These are phyloP conservation scores for Drosophila guanche DNA, from an alignment of 1,140 invertebrate species.

Conservation along the genomic window DNA sequence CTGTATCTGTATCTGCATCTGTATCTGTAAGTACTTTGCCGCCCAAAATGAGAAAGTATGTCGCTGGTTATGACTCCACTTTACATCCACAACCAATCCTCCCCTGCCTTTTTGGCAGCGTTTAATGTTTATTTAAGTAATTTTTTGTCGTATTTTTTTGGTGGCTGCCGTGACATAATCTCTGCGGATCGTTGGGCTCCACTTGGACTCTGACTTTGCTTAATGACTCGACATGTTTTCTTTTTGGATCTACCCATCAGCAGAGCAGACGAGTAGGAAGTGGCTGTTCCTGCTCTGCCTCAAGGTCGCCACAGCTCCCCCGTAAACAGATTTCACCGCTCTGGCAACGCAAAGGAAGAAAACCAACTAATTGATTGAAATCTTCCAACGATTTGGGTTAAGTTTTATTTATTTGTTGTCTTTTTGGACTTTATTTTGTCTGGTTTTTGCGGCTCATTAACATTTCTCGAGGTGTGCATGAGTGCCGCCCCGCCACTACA, in stretches of 20 bases:
- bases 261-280: background rate
- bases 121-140: constrained; percentile 71
- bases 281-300: constrained; percentile 28
- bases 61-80: constrained; percentile 37
- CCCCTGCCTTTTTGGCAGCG: constrained; percentile 41
- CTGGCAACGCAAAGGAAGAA: background rate
- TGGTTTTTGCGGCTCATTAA: constrained; percentile 64
- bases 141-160: constrained; percentile 20
- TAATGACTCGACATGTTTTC: constrained; percentile 59
- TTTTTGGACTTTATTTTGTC: constrained; percentile 52
- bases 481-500: constrained; percentile 41
- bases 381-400: constrained; percentile 57
- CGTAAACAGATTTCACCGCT: constrained; percentile 58
- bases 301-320: constrained; percentile 50
- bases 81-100: background rate
- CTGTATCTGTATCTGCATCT: background rate
- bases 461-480: constrained; percentile 74
- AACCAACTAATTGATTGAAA: constrained; percentile 53
- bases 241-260: background rate
- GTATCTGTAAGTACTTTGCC: constrained; percentile 1
- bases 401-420: constrained; percentile 46
- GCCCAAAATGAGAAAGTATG: constrained; percentile 70
- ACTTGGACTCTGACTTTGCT: constrained; percentile 21
- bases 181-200: constrained; percentile 35
- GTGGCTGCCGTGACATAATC: constrained; percentile 65